These are phyloP conservation scores for Sterna hirundo DNA, from an alignment of 2,113 vertebrate species.

Conservation along the genomic window DNA sequence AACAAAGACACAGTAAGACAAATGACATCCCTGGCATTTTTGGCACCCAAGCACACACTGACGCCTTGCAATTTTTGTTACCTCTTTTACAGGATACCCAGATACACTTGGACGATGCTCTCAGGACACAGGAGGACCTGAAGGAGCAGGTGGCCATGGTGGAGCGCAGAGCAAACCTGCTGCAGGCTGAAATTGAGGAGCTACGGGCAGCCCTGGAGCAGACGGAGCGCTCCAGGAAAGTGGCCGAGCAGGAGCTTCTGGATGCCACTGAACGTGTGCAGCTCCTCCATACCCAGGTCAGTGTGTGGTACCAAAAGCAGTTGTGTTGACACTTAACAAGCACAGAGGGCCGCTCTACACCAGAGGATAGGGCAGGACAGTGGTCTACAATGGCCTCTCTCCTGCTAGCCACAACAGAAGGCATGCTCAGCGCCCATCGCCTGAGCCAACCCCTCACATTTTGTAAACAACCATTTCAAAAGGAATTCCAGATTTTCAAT, in stretches of 20 bases:
- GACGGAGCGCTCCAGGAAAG: slow-evolving; percentile 76
- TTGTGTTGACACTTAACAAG: neutral
- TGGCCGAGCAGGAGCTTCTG: slow-evolving; percentile 88
- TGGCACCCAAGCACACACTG: no score
- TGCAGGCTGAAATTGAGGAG: slow-evolving; percentile 82
- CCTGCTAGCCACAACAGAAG: neutral
- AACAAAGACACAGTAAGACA: no score
- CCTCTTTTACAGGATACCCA: no score
- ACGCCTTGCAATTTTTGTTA: no score
- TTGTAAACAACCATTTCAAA: neutral
- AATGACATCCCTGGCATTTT: no score
- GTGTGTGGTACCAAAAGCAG: neutral
- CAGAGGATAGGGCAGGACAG: neutral
- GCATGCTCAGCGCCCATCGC: no score
- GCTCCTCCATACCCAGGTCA: slow-evolving; percentile 86
- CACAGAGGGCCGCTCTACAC: neutral
- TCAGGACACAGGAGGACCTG: slow-evolving; percentile 78
- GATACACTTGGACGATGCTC: slow-evolving; percentile 80
- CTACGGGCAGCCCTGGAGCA: slow-evolving; percentile 83
- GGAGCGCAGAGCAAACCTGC: slow-evolving; percentile 76
- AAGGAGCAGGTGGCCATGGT: slow-evolving; percentile 80
- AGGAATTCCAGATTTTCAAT: neutral
- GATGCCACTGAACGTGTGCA: slow-evolving; percentile 81
- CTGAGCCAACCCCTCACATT: neutral
- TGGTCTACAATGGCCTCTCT: neutral